Evolutionary conservation across 2,113 vertebrate genomes (phyloP), one percentile per base, ranked within the genome.

Genomic region (Ailuropoda melanoleuca): DNA sequence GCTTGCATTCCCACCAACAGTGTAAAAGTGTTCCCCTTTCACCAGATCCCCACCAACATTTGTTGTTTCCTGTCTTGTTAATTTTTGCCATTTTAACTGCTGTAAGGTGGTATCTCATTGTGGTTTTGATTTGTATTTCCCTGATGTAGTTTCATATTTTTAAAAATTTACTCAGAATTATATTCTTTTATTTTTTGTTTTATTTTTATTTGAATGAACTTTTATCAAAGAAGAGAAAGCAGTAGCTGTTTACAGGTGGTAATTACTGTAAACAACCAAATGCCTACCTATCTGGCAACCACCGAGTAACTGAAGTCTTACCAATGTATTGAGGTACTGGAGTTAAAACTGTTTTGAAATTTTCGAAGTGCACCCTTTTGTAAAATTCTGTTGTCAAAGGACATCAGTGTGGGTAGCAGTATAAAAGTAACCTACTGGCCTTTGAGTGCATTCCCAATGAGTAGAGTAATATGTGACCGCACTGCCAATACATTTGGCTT

Each of bases 381-480:
- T 66, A 88, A 95, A 89, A 94, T 97, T 97, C 89, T 77, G 1
- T 85, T 55, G 21, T 37, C 29, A 70, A 75, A 26, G 2, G 48
- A 19, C 96, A 39, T 86, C 26, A 78, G 23, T 88, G 17, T 55
- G 6, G 8, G 14, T 60, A 56, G 1, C 50, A 88, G 0, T 97
- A 95, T 64, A 78, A 97, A 97, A 97, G 91, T 53, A 98, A 80
- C 98, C 97, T 97, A 96, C 96, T 90, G 95, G 91, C 88, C 77
- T 97, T 97, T 98, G 95, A 98, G 14, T 92, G 96, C 81, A 24
- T 97, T 98, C 56, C 15, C 93, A 97, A 96, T 94, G 88, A 98
- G 72, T 84, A 24, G 95, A 50, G 80, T 53, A 74, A 77, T 1
- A 12, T 94, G 93, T 98, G 97, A 95, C 97, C 95, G 70, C 8